These are phyloP conservation scores for Drosophila melanosoma DNA, from an alignment of 2,888 invertebrate genomes.

Conservation along the genomic window DNA sequence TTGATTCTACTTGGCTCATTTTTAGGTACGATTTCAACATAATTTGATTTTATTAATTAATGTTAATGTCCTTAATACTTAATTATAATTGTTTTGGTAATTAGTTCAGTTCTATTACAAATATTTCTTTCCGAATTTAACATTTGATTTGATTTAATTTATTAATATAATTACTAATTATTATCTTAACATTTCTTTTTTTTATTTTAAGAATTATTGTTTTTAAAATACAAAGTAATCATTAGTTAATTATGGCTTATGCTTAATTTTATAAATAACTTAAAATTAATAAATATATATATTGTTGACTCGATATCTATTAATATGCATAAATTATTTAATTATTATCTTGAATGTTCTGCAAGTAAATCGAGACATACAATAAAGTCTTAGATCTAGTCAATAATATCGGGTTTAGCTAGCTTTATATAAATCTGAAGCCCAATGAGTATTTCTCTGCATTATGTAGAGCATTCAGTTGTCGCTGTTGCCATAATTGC, in stretches of 20 bases:
- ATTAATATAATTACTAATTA: not conserved
- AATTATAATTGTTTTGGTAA: not conserved
- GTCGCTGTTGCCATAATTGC: not conserved
- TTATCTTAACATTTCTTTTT: not conserved
- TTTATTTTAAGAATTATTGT: not conserved
- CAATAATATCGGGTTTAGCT: not conserved
- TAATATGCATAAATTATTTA: not conserved
- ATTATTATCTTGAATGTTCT: not conserved
- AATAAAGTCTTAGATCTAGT: not conserved
- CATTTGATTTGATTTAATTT: not conserved
- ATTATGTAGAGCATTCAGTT: slow-evolving; percentile 16
- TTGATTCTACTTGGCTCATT: not conserved
- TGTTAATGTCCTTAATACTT: not conserved
- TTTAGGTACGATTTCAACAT: too few species aligned
- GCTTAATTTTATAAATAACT: not conserved
- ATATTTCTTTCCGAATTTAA: not conserved
- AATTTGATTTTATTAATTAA: not conserved
- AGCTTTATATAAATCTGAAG: not conserved
- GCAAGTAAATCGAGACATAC: not conserved
- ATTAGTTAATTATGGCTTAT: not conserved
- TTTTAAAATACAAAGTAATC: not conserved
- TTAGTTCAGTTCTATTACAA: fast-evolving
- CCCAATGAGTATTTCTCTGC: not conserved
- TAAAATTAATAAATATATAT: not conserved
- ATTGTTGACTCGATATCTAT: not conserved